These are phyloP conservation scores for Pachliopta kotzebuea DNA, from an alignment of 2,888 invertebrate genomes.

Conservation along the genomic window DNA sequence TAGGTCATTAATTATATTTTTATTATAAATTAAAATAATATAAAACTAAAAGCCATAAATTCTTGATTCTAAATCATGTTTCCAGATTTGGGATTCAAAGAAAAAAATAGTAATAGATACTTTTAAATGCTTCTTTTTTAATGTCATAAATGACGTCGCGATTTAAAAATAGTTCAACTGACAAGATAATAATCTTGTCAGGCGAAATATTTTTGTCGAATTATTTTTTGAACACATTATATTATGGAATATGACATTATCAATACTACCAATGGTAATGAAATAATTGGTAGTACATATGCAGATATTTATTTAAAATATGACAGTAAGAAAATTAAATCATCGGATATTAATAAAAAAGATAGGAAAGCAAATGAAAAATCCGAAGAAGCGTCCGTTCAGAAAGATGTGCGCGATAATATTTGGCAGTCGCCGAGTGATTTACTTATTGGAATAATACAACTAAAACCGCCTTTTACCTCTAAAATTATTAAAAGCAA, in stretches of 20 bases:
- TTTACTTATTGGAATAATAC: slow-evolving; percentile 56
- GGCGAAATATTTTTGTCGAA: neutral
- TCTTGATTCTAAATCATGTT: too few relatives aligned
- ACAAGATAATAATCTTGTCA: neutral
- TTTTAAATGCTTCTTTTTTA: neutral
- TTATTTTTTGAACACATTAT: slow-evolving; percentile 10
- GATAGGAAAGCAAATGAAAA: neutral
- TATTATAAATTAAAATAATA: too few relatives aligned
- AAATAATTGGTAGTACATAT: slow-evolving; percentile 59
- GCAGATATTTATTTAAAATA: slow-evolving; percentile 62
- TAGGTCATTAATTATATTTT: too few relatives aligned
- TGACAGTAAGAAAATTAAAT: slow-evolving; percentile 39
- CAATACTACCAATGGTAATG: slow-evolving; percentile 40
- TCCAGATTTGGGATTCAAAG: too few relatives aligned
- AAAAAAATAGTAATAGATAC: too few relatives aligned
- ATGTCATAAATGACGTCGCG: neutral
- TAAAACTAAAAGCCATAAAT: too few relatives aligned
- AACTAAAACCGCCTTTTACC: slow-evolving; percentile 66
- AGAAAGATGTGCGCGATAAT: slow-evolving; percentile 13
- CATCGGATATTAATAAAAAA: slow-evolving; percentile 28
- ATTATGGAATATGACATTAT: slow-evolving; percentile 48
- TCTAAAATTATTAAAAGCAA: slow-evolving; percentile 67
- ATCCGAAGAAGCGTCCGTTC: slow-evolving; percentile 8
- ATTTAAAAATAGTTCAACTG: neutral
- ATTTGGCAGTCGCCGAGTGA: slow-evolving; percentile 71